These are phyloP conservation scores for Diplosoma virens DNA, from an alignment of 23 tunicate genomes.

Conservation along the genomic window DNA sequence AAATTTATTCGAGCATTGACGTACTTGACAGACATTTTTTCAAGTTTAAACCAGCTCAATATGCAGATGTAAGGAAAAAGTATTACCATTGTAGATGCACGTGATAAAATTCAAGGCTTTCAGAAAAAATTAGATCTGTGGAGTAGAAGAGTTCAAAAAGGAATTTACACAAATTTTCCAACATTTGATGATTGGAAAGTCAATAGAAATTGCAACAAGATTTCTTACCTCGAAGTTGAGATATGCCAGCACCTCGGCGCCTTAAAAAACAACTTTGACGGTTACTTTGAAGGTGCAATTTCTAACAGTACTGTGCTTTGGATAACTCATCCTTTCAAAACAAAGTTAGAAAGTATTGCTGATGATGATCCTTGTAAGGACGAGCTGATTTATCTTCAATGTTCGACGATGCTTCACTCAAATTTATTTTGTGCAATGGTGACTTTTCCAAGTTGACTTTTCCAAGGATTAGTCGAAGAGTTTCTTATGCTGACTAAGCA, in stretches of 20 bases:
- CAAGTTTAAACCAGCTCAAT: too few species aligned
- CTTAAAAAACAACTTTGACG: slow-evolving; percentile 50
- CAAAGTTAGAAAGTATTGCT: slow-evolving; percentile 38
- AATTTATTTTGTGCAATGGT: slow-evolving; percentile 25
- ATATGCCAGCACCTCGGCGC: slow-evolving; percentile 39
- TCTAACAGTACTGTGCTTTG: slow-evolving; percentile 30
- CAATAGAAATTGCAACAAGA: slow-evolving; percentile 17
- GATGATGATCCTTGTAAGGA: slow-evolving; percentile 40
- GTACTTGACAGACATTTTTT: too few species aligned
- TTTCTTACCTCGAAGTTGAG: slow-evolving; percentile 37
- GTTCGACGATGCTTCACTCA: slow-evolving; percentile 39
- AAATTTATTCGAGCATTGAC: too few species aligned
- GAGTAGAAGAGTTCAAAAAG: not conserved
- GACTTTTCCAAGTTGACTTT: slow-evolving; percentile 24
- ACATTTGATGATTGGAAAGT: slow-evolving; percentile 12
- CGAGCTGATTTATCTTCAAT: slow-evolving; percentile 34
- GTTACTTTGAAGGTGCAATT: slow-evolving; percentile 42
- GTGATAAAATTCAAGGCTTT: too few species aligned
- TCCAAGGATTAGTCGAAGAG: not conserved
- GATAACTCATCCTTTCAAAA: slow-evolving; percentile 33
- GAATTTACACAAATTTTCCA: too few species aligned
- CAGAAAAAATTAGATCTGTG: not conserved
- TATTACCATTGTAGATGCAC: too few species aligned
- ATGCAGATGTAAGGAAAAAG: too few species aligned
- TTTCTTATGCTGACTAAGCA: slow-evolving; percentile 10